phyloP scores from a whole-genome alignment of 2,888 invertebrate genomes.

The Limnephilus lunatus region DNA sequence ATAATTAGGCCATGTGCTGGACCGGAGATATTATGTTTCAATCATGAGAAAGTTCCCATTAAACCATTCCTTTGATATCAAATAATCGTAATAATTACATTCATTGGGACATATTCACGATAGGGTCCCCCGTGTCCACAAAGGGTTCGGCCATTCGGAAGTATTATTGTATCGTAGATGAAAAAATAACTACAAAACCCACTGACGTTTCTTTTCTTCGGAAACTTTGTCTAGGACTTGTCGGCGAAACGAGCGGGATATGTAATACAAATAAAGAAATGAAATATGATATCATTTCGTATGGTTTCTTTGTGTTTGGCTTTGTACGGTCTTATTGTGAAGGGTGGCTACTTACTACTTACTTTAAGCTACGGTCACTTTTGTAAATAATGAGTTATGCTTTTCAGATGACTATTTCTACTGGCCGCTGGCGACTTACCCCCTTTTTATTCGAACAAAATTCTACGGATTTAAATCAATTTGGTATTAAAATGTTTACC shows the following conservation, averaged over 20 bases:
- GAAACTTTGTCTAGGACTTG: constrained; percentile 65
- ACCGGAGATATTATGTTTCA: constrained; percentile 60
- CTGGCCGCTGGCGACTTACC: background rate
- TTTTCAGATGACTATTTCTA: background rate
- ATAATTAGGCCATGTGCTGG: constrained; percentile 61
- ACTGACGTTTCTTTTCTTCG: constrained; percentile 61
- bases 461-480: background rate
- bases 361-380: constrained; percentile 15
- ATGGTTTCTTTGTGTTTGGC: constrained; percentile 56
- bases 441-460: background rate
- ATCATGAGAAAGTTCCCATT: constrained; percentile 49
- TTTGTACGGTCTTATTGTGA: constrained; percentile 26
- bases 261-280: constrained; percentile 66
- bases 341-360: constrained; percentile 24
- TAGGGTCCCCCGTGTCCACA: constrained; percentile 50
- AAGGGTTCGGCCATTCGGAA: constrained; percentile 65
- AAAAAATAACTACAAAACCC: constrained; percentile 53
- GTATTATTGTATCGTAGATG: constrained; percentile 58
- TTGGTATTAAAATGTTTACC: too few relatives aligned
- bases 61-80: constrained; percentile 56
- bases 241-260: constrained; percentile 57
- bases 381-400: background rate
- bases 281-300: constrained; percentile 66
- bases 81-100: constrained; percentile 64
- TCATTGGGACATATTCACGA: constrained; percentile 55